Percentiles rank a stretch among this genome's conserved stretches.
phyloP scores from a whole-genome alignment of 2,113 vertebrate species.

The Aviceda subcristata region DNA sequence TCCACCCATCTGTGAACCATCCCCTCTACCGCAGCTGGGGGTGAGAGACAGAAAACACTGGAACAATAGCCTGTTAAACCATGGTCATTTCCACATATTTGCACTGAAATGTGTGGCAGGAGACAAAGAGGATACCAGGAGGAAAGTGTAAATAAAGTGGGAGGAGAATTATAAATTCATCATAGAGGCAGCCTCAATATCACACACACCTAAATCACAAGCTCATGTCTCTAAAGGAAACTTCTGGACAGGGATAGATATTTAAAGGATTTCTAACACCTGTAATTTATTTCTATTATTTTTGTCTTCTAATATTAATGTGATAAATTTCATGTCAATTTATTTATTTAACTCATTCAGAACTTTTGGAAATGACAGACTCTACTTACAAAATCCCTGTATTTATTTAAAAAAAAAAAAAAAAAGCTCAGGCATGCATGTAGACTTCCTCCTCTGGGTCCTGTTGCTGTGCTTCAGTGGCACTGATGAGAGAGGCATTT shows the following conservation, averaged over 20 bases:
- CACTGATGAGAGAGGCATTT: background rate
- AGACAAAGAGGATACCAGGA: background rate
- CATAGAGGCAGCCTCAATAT: background rate
- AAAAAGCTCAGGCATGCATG: background rate
- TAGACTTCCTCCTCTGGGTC: background rate
- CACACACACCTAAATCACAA: background rate
- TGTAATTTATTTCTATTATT: background rate
- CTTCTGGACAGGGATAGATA: background rate
- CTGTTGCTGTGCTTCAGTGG: background rate
- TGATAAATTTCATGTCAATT: background rate
- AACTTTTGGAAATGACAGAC: background rate
- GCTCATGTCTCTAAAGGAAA: background rate
- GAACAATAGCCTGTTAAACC: background rate
- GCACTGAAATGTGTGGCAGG: background rate
- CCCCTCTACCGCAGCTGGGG: background rate
- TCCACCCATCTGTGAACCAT: background rate
- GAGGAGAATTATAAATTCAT: background rate
- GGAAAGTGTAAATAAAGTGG: background rate
- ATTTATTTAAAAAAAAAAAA: background rate
- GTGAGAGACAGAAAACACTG: background rate
- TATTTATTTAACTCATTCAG: background rate
- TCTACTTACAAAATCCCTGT: background rate
- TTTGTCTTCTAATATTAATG: background rate
- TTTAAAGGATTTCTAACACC: background rate
- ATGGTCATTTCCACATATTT: fast-evolving